Evolutionary conservation across 2,113 vertebrate genomes (phyloP).

Genomic region (Egretta garzetta): DNA sequence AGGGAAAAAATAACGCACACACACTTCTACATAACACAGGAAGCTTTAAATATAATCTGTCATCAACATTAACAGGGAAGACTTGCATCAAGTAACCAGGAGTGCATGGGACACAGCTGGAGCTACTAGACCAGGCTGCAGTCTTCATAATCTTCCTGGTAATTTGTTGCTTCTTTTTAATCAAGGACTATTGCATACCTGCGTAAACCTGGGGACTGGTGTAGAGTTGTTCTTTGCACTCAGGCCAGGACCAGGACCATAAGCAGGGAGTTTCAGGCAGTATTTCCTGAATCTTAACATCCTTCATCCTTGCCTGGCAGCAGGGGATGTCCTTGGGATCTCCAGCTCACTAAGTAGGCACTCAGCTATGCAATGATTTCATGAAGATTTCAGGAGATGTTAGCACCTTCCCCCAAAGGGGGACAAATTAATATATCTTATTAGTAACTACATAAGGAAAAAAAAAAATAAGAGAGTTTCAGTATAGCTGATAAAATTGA

Average conservation of each 20-base stretch:
- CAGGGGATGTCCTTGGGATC: neutral
- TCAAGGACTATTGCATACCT: neutral
- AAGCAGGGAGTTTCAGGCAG: neutral
- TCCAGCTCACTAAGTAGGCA: neutral
- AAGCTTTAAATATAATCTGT: neutral
- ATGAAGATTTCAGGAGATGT: neutral
- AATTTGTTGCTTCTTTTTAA: neutral
- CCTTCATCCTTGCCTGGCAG: neutral
- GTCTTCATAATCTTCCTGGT: neutral
- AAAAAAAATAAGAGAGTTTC: neutral
- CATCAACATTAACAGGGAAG: neutral
- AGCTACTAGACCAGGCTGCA: neutral
- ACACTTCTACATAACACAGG: neutral
- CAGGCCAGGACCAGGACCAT: neutral
- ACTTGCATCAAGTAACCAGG: neutral
- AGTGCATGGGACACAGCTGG: neutral
- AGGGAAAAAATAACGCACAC: neutral
- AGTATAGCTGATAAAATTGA: neutral
- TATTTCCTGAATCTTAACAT: neutral
- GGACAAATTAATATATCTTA: neutral
- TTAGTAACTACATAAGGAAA: neutral
- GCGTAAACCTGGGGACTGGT: neutral
- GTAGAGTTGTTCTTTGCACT: neutral
- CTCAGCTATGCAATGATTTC: neutral
- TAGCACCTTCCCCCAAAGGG: neutral